Conservation (phyloP, 2,113 vertebrate genomes). For the Dinomys branickii region DNA sequence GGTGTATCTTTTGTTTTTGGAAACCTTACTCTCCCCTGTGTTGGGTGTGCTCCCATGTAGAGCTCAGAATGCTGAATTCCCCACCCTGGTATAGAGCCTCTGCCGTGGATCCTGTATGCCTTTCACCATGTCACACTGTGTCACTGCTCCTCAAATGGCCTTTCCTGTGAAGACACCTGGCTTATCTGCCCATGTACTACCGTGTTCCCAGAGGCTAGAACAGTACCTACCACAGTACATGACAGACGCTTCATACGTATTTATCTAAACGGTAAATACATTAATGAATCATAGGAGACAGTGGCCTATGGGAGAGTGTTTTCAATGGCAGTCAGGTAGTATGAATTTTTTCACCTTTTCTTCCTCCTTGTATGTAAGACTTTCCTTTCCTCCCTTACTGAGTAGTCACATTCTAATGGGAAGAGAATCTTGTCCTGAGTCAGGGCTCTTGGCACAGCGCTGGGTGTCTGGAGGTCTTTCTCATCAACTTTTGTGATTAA, state of each 20-base stretch:
- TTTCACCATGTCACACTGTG: neutral
- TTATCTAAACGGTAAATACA: neutral
- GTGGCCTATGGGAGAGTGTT: neutral
- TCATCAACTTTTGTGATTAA: neutral
- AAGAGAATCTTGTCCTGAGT: neutral
- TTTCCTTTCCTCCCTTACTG: neutral
- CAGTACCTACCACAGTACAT: neutral
- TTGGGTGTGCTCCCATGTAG: neutral
- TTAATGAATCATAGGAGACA: neutral
- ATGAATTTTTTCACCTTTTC: neutral
- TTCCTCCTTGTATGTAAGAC: neutral
- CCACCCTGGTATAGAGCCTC: neutral
- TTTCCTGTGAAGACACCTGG: neutral
- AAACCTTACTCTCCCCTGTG: neutral
- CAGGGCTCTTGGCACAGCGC: neutral
- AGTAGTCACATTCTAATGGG: neutral
- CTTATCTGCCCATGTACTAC: rapidly evolving
- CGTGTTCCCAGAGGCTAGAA: neutral
- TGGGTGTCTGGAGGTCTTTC: neutral
- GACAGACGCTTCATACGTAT: neutral
- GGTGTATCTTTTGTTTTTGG: neutral
- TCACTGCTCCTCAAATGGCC: neutral
- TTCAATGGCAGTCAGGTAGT: neutral
- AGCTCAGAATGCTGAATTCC: neutral
- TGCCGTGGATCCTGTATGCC: neutral